phyloP scores from a whole-genome alignment of 2,797 vertebrate species.

The Borostomias antarcticus region DNA sequence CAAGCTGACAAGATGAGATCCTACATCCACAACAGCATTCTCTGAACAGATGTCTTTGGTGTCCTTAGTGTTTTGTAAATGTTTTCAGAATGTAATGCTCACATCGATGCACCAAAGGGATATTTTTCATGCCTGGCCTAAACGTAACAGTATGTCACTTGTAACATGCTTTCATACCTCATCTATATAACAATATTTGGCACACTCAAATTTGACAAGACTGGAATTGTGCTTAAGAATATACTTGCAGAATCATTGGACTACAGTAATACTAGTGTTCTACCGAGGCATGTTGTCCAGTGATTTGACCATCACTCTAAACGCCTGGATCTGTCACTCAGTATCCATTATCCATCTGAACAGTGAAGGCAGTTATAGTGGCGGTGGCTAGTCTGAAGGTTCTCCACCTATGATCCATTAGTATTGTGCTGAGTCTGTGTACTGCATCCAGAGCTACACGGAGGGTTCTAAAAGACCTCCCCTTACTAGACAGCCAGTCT shows the following conservation, averaged over 20 bases:
- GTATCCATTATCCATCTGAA: too few species aligned
- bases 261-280: not conserved
- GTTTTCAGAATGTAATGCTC: too few species aligned
- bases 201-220: not conserved
- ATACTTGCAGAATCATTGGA: not conserved
- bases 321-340: too few species aligned
- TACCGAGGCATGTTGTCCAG: not conserved
- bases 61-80: not conserved
- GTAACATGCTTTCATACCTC: not conserved
- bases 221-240: not conserved
- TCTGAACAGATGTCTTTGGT: constrained; percentile 6
- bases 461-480: too few species aligned
- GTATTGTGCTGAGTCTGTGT: too few species aligned
- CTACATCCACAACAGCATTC: not conserved
- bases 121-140: not conserved
- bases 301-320: too few species aligned
- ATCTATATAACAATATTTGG: not conserved
- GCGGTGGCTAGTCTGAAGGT: too few species aligned
- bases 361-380: too few species aligned
- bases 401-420: too few species aligned
- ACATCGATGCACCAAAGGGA: not conserved
- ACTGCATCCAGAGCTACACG: too few species aligned
- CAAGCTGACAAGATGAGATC: too few species aligned
- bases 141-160: not conserved
- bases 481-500: constrained; percentile 15